These are phyloP conservation scores for Peromyscus eremicus DNA, from an alignment of 2,797 vertebrate species.

Conservation along the genomic window DNA sequence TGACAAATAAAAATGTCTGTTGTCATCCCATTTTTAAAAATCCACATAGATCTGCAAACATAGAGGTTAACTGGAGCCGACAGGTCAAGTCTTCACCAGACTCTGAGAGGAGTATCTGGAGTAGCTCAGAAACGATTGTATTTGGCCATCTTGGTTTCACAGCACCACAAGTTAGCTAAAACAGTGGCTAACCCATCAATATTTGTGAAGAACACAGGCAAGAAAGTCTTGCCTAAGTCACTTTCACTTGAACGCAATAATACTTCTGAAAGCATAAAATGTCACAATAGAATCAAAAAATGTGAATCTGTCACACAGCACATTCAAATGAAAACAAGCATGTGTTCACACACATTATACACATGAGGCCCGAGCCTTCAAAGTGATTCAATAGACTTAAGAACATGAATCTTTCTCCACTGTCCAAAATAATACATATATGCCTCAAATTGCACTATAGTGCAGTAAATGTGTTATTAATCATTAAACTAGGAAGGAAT, in stretches of 20 bases:
- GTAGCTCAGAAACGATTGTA: not conserved
- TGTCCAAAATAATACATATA: constrained; percentile 17
- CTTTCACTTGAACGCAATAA: constrained; percentile 19
- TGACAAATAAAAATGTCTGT: not conserved
- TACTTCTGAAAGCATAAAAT: not conserved
- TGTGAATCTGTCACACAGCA: not conserved
- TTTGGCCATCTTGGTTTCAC: constrained; percentile 34
- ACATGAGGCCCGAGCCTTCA: not conserved
- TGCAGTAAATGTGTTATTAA: constrained; percentile 26
- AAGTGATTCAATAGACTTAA: not conserved
- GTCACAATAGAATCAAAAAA: not conserved
- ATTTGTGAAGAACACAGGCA: constrained; percentile 24
- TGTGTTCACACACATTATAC: constrained; percentile 5
- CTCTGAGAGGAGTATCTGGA: not conserved
- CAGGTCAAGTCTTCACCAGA: not conserved
- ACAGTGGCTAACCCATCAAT: not conserved
- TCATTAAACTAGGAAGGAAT: constrained; percentile 25
- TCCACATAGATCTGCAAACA: not conserved
- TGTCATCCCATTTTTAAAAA: not conserved
- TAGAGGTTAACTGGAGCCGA: not conserved
- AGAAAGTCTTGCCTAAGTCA: constrained; percentile 13
- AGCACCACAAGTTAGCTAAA: constrained; percentile 14
- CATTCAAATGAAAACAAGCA: constrained; percentile 42
- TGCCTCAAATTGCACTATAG: not conserved
- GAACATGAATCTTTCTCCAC: not conserved